Evolutionary conservation across 92 coral and sea anemone genomes (phyloP).

Genomic region (Blastomussa wellsi): DNA sequence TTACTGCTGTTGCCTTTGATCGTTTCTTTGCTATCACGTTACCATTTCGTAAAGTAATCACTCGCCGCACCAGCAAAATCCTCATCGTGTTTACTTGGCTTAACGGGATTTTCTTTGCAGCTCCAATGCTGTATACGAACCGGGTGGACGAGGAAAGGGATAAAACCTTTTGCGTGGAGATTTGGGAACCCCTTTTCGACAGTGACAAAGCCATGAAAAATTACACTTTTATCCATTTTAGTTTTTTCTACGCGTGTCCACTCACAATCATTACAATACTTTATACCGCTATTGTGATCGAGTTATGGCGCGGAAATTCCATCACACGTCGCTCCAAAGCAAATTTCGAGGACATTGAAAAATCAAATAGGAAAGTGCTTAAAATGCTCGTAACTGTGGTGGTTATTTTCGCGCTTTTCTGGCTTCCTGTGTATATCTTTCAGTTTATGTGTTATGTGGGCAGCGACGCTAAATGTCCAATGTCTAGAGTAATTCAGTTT

Average conservation of each 20-base stretch:
- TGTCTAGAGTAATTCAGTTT: slow-evolving; percentile 8
- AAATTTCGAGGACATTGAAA: slow-evolving; percentile 19
- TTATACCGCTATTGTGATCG: slow-evolving; percentile 56
- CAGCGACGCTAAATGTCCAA: neutral
- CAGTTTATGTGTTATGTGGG: slow-evolving; percentile 28
- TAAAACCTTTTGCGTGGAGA: slow-evolving; percentile 7
- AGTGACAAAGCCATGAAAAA: slow-evolving; percentile 29
- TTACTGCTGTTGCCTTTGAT: slow-evolving; percentile 54
- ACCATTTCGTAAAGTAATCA: slow-evolving; percentile 46
- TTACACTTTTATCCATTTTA: slow-evolving; percentile 47
- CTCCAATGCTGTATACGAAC: slow-evolving; percentile 59
- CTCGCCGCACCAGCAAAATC: slow-evolving; percentile 21
- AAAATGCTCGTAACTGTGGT: slow-evolving; percentile 59
- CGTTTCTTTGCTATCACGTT: slow-evolving; percentile 62
- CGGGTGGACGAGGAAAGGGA: slow-evolving; percentile 18
- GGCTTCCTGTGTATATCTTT: slow-evolving; percentile 59
- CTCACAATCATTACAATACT: slow-evolving; percentile 46
- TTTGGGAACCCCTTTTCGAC: slow-evolving; percentile 47
- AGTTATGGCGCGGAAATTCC: slow-evolving; percentile 58
- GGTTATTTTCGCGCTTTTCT: slow-evolving; percentile 56
- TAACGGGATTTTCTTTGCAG: slow-evolving; percentile 12
- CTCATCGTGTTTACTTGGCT: slow-evolving; percentile 53
- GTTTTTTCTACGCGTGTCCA: slow-evolving; percentile 57
- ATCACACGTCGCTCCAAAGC: slow-evolving; percentile 16
- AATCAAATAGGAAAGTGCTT: slow-evolving; percentile 56